Percentiles rank a stretch among this genome's conserved stretches.
Evolutionary conservation across 2,797 vertebrate genomes (phyloP).

Genomic region (Sphenodon punctatus): DNA sequence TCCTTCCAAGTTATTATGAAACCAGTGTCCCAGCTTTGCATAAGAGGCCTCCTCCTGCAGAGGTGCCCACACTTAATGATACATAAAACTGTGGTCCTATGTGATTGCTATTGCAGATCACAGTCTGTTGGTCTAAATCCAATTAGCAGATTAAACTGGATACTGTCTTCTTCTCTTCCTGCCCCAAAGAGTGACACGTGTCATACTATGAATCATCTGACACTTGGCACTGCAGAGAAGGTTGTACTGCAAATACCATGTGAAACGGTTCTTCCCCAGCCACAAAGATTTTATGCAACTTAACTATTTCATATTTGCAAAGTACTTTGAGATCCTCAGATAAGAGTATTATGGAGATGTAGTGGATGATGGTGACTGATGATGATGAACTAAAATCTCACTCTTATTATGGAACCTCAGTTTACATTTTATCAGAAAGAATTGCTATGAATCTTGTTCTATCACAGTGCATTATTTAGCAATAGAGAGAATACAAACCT

Average conservation of each 20-base stretch:
- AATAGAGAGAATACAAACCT: too few species aligned
- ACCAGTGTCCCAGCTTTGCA: neutral
- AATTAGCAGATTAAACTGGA: neutral
- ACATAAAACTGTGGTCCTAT: neutral
- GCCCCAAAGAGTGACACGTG: neutral
- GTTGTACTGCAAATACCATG: neutral
- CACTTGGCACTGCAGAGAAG: neutral
- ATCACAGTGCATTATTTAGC: too few species aligned
- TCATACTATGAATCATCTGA: neutral
- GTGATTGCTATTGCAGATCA: neutral
- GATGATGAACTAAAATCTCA: neutral
- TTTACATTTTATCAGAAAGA: neutral
- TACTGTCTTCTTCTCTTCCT: neutral
- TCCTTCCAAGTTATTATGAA: neutral
- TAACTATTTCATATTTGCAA: neutral
- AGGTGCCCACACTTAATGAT: neutral
- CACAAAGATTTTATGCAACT: neutral
- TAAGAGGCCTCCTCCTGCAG: neutral
- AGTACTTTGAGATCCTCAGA: neutral
- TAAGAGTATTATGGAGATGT: neutral
- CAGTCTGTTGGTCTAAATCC: neutral
- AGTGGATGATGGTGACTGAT: too few species aligned
- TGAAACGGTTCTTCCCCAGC: neutral
- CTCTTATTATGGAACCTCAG: neutral
- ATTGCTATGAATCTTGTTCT: neutral